These are phyloP conservation scores for Eupithecia abbreviata DNA, from an alignment of 2,888 invertebrate genomes.

Conservation along the genomic window DNA sequence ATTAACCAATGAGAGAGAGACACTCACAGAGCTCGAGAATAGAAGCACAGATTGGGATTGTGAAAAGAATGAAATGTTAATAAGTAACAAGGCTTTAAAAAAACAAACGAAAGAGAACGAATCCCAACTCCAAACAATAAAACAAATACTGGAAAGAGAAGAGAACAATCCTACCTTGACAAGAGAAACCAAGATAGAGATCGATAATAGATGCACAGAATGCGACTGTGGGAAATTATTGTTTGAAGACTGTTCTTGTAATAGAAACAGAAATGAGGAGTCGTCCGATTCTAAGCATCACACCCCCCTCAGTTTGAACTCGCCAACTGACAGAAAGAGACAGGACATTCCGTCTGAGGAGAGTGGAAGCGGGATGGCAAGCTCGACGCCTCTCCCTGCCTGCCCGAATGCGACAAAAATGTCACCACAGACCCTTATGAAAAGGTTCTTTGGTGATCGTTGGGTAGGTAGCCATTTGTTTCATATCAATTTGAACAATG, in stretches of 20 bases:
- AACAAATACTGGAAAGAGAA: slow-evolving; percentile 44
- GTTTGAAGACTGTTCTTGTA: neutral
- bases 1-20: slow-evolving; percentile 19
- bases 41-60: slow-evolving; percentile 3
- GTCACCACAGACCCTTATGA: neutral
- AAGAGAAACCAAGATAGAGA: slow-evolving; percentile 19
- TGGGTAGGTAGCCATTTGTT: neutral
- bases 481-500: neutral
- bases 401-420: neutral
- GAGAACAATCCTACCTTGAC: slow-evolving; percentile 25
- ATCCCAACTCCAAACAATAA: slow-evolving; percentile 50
- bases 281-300: slow-evolving; percentile 43
- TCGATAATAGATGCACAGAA: slow-evolving; percentile 13
- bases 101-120: slow-evolving; percentile 61
- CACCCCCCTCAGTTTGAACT: neutral
- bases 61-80: slow-evolving; percentile 15
- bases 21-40: slow-evolving; percentile 1
- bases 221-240: neutral
- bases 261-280: slow-evolving; percentile 41
- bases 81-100: slow-evolving; percentile 59
- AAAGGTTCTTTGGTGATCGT: slow-evolving; percentile 1
- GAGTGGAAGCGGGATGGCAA: neutral
- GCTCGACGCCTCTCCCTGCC: neutral
- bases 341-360: neutral
- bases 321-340: neutral